These are phyloP conservation scores for Selene dorsalis DNA, from an alignment of 2,797 vertebrate genomes.

Conservation along the genomic window DNA sequence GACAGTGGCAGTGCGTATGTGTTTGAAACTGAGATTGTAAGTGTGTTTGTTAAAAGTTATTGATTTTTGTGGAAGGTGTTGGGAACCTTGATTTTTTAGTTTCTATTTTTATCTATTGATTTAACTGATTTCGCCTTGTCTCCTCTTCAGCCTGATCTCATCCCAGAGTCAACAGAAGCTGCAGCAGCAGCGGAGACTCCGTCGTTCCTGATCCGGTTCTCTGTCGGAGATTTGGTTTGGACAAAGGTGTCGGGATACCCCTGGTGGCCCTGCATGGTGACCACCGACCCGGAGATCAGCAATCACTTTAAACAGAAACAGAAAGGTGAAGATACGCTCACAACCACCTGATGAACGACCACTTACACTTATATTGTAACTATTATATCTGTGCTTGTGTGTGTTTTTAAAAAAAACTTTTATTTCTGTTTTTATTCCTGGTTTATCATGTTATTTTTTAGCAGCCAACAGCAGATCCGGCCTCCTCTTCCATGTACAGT, in stretches of 20 bases:
- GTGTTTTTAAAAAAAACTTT: too few species aligned
- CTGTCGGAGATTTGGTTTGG: conserved; percentile 93
- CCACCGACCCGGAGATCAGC: conserved; percentile 91
- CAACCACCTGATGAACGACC: background rate
- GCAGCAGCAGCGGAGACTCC: conserved; percentile 57
- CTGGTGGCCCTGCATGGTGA: conserved; percentile 99
- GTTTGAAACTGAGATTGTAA: too few species aligned
- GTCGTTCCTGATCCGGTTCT: conserved; percentile 77
- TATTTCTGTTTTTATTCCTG: background rate
- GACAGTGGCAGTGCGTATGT: background rate
- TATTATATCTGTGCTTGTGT: background rate
- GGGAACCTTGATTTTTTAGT: background rate
- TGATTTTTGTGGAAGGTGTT: background rate
- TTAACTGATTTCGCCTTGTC: background rate
- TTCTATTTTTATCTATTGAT: background rate
- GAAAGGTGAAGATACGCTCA: conserved; percentile 83
- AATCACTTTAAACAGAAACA: conserved; percentile 91
- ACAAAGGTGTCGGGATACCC: conserved; percentile 97
- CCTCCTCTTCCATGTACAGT: conserved; percentile 94
- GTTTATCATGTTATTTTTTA: background rate
- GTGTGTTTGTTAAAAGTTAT: background rate
- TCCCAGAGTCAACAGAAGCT: conserved; percentile 49
- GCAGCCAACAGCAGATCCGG: conserved; percentile 71
- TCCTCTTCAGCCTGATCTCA: conserved; percentile 45
- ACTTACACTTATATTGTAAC: background rate